These are phyloP conservation scores for Jacana jacana DNA, from an alignment of 2,113 vertebrate species.

Conservation along the genomic window DNA sequence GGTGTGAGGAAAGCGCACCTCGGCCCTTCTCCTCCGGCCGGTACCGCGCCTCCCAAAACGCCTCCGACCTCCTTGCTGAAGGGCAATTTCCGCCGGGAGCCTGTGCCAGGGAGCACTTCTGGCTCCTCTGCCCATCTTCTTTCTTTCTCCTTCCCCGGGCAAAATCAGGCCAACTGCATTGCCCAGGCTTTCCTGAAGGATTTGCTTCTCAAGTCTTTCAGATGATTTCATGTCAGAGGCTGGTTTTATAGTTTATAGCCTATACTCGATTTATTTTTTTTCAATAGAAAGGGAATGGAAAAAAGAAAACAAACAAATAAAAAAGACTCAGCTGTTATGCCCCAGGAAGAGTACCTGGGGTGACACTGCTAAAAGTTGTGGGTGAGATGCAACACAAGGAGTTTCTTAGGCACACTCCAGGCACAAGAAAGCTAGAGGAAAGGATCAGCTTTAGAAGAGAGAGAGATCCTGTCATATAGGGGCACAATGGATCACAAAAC, in stretches of 20 bases:
- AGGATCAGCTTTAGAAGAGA: neutral
- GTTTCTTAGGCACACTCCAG: neutral
- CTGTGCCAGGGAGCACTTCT: neutral
- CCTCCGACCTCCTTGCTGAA: neutral
- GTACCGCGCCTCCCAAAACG: neutral
- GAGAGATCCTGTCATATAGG: neutral
- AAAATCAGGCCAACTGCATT: neutral
- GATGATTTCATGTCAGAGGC: neutral
- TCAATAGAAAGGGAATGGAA: neutral
- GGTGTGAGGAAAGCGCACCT: neutral
- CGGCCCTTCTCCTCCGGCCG: neutral
- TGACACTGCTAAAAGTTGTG: neutral
- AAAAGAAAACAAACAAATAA: too few relatives aligned
- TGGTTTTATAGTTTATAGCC: neutral
- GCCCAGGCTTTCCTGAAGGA: neutral
- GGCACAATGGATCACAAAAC: neutral
- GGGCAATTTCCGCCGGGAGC: neutral
- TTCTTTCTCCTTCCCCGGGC: neutral
- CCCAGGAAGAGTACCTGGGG: neutral
- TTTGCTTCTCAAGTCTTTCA: neutral
- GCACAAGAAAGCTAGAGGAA: neutral
- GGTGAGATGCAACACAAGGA: neutral
- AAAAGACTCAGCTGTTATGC: neutral
- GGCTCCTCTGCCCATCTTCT: neutral
- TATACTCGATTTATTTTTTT: neutral